Base-by-base conservation (phyloP, 1,140 invertebrate genomes). In the Pissodes strobi region DNA sequence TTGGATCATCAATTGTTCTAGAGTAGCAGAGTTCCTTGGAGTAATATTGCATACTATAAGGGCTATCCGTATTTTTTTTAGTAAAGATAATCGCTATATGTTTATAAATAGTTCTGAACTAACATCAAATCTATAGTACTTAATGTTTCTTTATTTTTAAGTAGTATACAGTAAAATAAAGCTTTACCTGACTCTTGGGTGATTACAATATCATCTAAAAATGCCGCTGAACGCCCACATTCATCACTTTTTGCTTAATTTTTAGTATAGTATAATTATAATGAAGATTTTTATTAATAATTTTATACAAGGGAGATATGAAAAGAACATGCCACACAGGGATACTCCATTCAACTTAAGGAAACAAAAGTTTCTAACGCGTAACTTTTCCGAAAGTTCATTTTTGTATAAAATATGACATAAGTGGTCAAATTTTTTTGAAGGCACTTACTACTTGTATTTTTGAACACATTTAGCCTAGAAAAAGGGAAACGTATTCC, bases 391-490 rank as follows among this genome's bases (percentile, higher is more conserved):
- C 65, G 69, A 74, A 76, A 72, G 69, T 66, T 69, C 51, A 74
- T 77, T 78, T 61, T 76, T 70, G 70, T 72, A 72, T 74, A 68
- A 73, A 70, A 70, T 74, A 75, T 76, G 76, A 77, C 76, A 71
- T 76, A 74, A 78, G 72, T 76, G 75, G 76, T 77, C 38, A 66
- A 49, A 64, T 64, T 69, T 69, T 75, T 76, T 77, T 71, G 74
- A 78, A 78, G 76, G 76, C 76, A 78, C 76, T 78, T 78, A 75
- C 76, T 78, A 78, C 76, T 73, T 71, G 60, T 64, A 51, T 49
- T 75, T 78, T 78, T 76, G 76, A 78, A 78, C 76, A 78, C 76
- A 78, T 78, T 66, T 73, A 77, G 75, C 76, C 75, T 78, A 78
- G 76, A 21, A 56, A 27, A 27, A 37, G 70, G 53, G 68, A 73